Conservation (phyloP, 2,113 vertebrate species). For the Puntigrus tetrazona region DNA sequence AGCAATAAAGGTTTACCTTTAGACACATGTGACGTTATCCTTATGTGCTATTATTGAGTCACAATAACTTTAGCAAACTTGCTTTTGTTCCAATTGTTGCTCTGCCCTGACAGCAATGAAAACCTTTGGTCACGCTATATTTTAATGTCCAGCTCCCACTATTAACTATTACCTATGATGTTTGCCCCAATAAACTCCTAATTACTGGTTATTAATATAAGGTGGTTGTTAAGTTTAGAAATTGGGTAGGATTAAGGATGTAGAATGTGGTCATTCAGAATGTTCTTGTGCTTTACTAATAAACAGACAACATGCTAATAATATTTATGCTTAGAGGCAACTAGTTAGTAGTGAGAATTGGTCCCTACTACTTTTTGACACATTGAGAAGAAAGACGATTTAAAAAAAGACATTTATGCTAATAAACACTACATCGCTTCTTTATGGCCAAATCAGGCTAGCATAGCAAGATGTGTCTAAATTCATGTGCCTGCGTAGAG, state of each 20-base stretch:
- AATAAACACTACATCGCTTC: not conserved
- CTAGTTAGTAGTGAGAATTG: too few relatives aligned
- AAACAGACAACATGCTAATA: too few relatives aligned
- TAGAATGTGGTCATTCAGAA: too few relatives aligned
- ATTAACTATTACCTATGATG: too few relatives aligned
- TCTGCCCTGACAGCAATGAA: not conserved
- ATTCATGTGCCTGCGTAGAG: not conserved
- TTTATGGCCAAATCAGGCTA: not conserved
- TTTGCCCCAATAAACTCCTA: too few relatives aligned
- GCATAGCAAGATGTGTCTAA: conserved; percentile 1
- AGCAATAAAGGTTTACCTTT: not conserved
- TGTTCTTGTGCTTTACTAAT: too few relatives aligned
- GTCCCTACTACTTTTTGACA: not conserved
- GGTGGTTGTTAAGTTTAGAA: too few relatives aligned
- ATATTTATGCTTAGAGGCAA: too few relatives aligned
- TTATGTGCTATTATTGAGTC: not conserved
- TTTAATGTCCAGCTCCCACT: too few relatives aligned
- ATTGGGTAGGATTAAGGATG: too few relatives aligned
- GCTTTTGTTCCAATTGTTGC: not conserved
- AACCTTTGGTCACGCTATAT: not conserved
- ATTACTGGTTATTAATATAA: too few relatives aligned
- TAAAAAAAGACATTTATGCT: not conserved
- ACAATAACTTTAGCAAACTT: not conserved
- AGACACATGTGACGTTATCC: not conserved
- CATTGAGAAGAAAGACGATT: not conserved